Conservation (phyloP, 2,113 vertebrate species). For the Platichthys flesus region DNA sequence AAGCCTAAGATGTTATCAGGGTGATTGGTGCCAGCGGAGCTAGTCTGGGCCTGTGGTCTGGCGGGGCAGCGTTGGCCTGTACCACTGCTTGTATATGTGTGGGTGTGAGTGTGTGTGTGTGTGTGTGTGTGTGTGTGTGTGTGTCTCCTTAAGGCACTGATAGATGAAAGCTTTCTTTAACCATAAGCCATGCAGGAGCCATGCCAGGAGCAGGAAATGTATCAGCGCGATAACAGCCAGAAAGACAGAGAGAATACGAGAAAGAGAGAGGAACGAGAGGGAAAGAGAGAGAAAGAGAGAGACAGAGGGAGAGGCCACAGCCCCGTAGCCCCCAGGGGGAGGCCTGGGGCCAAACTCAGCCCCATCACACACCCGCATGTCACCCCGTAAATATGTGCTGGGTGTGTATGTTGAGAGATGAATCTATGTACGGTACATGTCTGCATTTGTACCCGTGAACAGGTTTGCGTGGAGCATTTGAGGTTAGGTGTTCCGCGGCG, state of each 20-base stretch:
- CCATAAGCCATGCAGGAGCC: conserved; percentile 85
- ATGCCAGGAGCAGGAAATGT: conserved; percentile 84
- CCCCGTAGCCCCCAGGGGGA: conserved; percentile 53
- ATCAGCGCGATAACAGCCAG: conserved; percentile 84
- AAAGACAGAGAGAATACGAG: conserved; percentile 71
- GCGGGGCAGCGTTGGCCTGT: conserved; percentile 75
- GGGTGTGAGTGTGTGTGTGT: conserved; percentile 53
- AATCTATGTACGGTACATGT: conserved; percentile 37
- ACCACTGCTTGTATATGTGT: conserved; percentile 45
- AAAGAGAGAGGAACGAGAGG: conserved; percentile 34
- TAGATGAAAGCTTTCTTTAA: conserved; percentile 85
- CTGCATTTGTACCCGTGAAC: conserved; percentile 26
- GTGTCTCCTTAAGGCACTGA: conserved; percentile 83
- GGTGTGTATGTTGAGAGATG: conserved; percentile 55
- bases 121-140: conserved; percentile 74
- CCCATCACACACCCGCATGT: conserved; percentile 40
- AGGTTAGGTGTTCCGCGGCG: conserved; percentile 13
- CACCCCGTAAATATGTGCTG: conserved; percentile 69
- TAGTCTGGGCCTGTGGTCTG: conserved; percentile 81
- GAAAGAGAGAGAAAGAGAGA: conserved; percentile 35
- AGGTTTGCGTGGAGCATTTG: conserved; percentile 19
- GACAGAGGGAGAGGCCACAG: conserved; percentile 45
- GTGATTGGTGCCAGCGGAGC: conserved; percentile 82
- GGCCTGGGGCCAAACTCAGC: conserved; percentile 66
- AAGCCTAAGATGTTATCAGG: conserved; percentile 82